Conservation (phyloP, 2,888 invertebrate genomes). For the Norana najaformis region DNA sequence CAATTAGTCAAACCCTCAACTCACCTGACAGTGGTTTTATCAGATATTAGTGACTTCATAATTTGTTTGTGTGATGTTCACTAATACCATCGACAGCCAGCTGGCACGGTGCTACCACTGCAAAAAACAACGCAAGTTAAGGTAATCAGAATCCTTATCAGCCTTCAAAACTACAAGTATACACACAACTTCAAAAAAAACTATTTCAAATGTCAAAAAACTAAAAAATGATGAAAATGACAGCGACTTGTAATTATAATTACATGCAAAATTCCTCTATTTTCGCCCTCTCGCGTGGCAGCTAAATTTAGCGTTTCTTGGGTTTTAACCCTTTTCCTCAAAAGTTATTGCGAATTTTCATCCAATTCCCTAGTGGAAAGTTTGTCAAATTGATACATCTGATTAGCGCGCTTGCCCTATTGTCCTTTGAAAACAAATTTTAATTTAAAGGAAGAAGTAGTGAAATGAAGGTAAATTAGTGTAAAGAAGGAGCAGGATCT, state of each 20-base stretch:
- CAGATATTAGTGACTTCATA: not conserved
- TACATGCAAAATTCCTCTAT: not conserved
- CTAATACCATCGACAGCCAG: not conserved
- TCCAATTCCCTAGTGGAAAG: no score
- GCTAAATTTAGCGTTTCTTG: not conserved
- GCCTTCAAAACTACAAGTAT: not conserved
- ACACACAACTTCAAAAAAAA: not conserved
- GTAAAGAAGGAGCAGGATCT: no score
- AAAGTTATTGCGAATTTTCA: no score
- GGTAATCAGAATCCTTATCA: not conserved
- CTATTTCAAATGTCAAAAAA: not conserved
- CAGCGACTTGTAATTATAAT: not conserved
- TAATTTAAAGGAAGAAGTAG: no score
- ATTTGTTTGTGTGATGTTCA: not conserved
- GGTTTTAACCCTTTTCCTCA: no score
- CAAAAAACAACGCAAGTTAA: not conserved
- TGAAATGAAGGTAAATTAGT: no score
- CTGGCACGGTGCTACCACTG: not conserved
- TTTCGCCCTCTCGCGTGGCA: not conserved
- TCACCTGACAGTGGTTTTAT: not conserved
- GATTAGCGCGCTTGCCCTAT: no score
- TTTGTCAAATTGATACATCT: no score
- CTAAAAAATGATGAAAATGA: no score
- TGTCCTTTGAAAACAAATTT: no score
- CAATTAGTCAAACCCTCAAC: not conserved